Conservation (phyloP, 1,140 invertebrate genomes). For the Anthonomus grandis region DNA sequence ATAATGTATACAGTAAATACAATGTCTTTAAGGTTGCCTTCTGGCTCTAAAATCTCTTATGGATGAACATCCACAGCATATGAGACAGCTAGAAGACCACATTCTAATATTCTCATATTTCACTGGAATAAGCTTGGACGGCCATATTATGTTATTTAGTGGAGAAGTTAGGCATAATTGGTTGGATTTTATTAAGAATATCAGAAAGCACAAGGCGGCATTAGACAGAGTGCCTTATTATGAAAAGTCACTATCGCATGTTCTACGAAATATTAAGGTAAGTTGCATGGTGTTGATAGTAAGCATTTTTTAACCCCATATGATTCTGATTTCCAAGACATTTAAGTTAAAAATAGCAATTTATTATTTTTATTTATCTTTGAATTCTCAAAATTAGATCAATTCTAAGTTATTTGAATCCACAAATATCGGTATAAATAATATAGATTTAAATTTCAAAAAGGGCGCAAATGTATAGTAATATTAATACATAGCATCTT, state of each 20-base stretch:
- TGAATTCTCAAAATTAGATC: too few relatives aligned
- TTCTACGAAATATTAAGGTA: conserved; percentile 72
- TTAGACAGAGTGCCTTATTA: conserved; percentile 74
- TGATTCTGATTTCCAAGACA: too few relatives aligned
- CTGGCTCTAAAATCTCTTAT: conserved; percentile 20
- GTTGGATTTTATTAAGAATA: conserved; percentile 83
- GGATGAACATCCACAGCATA: conserved; percentile 17
- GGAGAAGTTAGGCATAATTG: conserved; percentile 89
- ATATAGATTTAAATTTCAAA: too few relatives aligned
- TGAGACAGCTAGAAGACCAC: conserved; percentile 17
- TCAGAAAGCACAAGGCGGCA: conserved; percentile 69
- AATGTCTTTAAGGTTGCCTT: conserved; percentile 24
- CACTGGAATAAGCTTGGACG: conserved; percentile 84
- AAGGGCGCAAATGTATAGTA: too few relatives aligned
- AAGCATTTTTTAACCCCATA: too few relatives aligned
- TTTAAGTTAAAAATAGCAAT: too few relatives aligned
- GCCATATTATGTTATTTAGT: conserved; percentile 82
- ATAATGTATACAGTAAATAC: too few relatives aligned
- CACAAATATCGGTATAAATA: too few relatives aligned
- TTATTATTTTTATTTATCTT: too few relatives aligned
- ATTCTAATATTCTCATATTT: conserved; percentile 81
- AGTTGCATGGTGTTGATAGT: too few relatives aligned
- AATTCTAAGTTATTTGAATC: too few relatives aligned
- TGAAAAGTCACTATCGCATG: conserved; percentile 78
- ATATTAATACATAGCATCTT: too few relatives aligned